Evolutionary conservation across 2,113 vertebrate genomes (phyloP), one percentile per base, ranked within the genome.

Genomic region (Setophaga kirtlandii): DNA sequence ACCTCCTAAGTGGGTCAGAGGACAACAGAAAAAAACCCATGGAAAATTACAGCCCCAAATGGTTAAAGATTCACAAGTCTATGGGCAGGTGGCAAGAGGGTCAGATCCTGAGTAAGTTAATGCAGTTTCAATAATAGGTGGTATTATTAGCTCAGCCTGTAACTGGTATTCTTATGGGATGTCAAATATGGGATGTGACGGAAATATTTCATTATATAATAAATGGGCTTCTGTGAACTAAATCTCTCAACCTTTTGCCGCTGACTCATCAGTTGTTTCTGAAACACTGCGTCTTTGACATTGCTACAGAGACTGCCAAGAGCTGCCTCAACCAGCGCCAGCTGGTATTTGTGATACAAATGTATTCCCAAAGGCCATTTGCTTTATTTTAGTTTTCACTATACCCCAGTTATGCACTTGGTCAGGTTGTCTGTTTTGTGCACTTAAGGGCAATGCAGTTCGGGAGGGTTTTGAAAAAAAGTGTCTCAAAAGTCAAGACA

Each of bases 241-340:
- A 84, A 73, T 53, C 68, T 64, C 71, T 64, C 83, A 79, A 41
- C 73, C 23, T 87, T 90, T 87, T 76, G 69, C 46, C 37, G 23
- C 80, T 96, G 87, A 95, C 53, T 97, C 89, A 95, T 96, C 74
- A 62, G 65, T 79, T 87, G 83, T 71, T 96, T 78, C 96, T 92
- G 83, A 94, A 95, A 93, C 83, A 50, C 20, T 50, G 15, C 47
- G 68, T 73, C 58, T 96, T 85, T 85, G 87, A 85, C 35, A 1
- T 87, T 55, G 50, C 90, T 83, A 5, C 65, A 78, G 85, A 81
- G 70, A 37, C 68, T 94, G 95, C 92, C 95, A 91, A 83, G 90
- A 92, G 52, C 64, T 20, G 22, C 49, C 86, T 74, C 65, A 52
- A 74, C 71, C 49, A 39, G 77, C 35, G 81, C 89, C 94, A 95